Conservation (phyloP, 2,113 vertebrate genomes). For the Sula dactylatra region DNA sequence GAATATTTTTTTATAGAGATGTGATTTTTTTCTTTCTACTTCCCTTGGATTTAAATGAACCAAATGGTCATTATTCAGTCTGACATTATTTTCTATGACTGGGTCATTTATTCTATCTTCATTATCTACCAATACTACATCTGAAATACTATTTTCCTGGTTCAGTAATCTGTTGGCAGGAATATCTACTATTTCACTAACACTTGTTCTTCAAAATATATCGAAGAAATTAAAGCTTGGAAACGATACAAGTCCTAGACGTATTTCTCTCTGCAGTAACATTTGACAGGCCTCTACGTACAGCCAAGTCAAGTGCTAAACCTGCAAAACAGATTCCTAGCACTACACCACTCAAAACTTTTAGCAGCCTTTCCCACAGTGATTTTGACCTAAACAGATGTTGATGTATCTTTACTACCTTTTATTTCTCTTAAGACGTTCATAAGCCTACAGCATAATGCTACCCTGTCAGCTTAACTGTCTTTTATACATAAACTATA, state of each 20-base stretch:
- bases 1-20: not conserved
- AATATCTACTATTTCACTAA: conserved; percentile 57
- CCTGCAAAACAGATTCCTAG: conserved; percentile 11
- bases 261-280: conserved; percentile 45
- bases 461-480: not conserved
- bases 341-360: not conserved
- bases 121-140: conserved; percentile 22
- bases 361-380: not conserved
- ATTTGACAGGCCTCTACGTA: conserved; percentile 1
- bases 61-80: not conserved
- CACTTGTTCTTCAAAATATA: conserved; percentile 43
- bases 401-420: not conserved
- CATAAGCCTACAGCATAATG: not conserved
- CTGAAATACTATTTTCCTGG: conserved; percentile 24
- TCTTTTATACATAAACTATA: not conserved
- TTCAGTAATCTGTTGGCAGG: conserved; percentile 51
- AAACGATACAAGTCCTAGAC: not conserved
- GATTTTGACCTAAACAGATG: conserved; percentile 49
- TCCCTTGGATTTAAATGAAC: not conserved
- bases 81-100: not conserved
- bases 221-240: conserved; percentile 60
- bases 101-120: conserved; percentile 37
- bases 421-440: conserved; percentile 25
- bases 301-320: conserved; percentile 23
- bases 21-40: not conserved